These are phyloP conservation scores for Notospermus geniculatus DNA, from an alignment of 1,140 invertebrate genomes.

Conservation along the genomic window DNA sequence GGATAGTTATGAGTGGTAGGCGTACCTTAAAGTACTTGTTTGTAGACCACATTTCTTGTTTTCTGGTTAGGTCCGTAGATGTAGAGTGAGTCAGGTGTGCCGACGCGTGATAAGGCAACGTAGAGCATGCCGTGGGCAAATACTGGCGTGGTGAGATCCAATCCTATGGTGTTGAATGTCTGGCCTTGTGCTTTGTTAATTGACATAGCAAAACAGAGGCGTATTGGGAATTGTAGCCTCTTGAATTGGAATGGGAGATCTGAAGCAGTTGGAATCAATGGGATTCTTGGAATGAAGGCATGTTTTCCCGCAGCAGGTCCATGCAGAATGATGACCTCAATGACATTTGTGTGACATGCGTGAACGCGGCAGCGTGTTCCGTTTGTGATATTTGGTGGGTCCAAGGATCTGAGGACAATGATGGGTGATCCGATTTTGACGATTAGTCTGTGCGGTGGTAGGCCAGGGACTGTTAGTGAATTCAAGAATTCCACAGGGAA, in stretches of 20 bases:
- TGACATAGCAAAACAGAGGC: slow-evolving; percentile 58
- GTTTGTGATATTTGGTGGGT: no score
- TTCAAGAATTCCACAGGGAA: slow-evolving; percentile 52
- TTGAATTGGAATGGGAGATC: slow-evolving; percentile 50
- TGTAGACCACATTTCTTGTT: not conserved
- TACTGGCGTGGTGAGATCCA: slow-evolving; percentile 23
- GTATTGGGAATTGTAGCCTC: slow-evolving; percentile 59
- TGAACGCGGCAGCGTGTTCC: slow-evolving; percentile 55
- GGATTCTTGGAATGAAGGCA: slow-evolving; percentile 30
- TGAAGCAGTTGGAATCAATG: slow-evolving; percentile 24
- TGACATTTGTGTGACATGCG: slow-evolving; percentile 33
- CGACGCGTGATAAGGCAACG: slow-evolving; percentile 34
- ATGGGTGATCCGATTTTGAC: slow-evolving; percentile 47
- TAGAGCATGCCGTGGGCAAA: slow-evolving; percentile 43
- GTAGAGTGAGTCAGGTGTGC: not conserved
- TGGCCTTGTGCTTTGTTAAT: slow-evolving; percentile 64
- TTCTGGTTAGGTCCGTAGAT: not conserved
- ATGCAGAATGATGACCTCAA: slow-evolving; percentile 25
- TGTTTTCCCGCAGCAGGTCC: slow-evolving; percentile 13
- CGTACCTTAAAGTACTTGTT: not conserved
- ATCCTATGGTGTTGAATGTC: slow-evolving; percentile 35
- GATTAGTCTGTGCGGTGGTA: slow-evolving; percentile 50
- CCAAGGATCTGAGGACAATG: no score
- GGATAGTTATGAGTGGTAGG: no score
- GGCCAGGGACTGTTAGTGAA: slow-evolving; percentile 36